Conservation (phyloP, 1,140 invertebrate genomes). For the Drosophila punjabiensis region DNA sequence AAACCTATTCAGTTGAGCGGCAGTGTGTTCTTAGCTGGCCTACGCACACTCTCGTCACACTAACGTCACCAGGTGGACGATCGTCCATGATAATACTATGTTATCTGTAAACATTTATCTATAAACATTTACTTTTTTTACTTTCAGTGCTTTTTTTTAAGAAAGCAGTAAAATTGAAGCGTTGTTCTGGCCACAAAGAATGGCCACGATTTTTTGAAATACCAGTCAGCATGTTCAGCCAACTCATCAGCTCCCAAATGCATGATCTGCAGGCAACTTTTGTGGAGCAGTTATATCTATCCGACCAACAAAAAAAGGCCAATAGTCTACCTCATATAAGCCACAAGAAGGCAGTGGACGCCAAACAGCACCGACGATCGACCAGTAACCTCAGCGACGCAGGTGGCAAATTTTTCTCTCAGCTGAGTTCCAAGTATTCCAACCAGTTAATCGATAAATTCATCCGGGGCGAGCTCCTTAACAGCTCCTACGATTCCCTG, state of each 20-base stretch:
- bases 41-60: too few relatives aligned
- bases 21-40: too few relatives aligned
- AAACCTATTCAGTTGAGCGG: too few relatives aligned
- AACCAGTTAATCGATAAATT: constrained; percentile 78
- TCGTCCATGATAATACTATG: too few relatives aligned
- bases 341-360: constrained; percentile 34
- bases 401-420: constrained; percentile 65
- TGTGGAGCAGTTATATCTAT: constrained; percentile 6
- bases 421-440: constrained; percentile 65
- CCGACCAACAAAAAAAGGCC: constrained; percentile 53
- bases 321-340: constrained; percentile 64
- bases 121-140: neutral
- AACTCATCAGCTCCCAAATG: neutral
- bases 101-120: too few relatives aligned
- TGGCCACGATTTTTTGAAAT: neutral
- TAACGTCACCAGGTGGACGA: too few relatives aligned
- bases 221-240: neutral
- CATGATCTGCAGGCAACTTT: neutral
- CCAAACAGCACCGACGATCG: constrained; percentile 56
- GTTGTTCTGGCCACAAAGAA: neutral
- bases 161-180: neutral
- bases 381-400: constrained; percentile 61
- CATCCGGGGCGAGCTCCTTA: constrained; percentile 69
- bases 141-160: neutral
- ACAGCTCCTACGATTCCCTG: constrained; percentile 63